Percentiles rank a stretch among this genome's conserved stretches.
Evolutionary conservation across 1,140 invertebrate genomes (phyloP).

Genomic region (Neodiprion virginianus): DNA sequence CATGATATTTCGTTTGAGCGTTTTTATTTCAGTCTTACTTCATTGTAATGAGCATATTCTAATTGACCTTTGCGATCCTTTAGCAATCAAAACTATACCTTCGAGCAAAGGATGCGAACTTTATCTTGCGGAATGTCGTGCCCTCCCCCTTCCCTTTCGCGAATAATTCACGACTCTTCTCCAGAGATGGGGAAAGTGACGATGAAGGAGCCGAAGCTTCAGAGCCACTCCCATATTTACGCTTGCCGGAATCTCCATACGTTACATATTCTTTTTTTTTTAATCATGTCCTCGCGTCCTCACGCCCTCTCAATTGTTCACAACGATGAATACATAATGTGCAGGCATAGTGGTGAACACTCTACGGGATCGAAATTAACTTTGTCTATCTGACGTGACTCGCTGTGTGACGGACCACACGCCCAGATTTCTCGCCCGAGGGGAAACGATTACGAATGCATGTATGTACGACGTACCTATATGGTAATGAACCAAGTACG

Average conservation of each 20-base stretch:
- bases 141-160: background rate
- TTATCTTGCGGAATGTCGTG: background rate
- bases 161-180: background rate
- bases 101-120: background rate
- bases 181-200: background rate
- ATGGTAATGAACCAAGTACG: background rate
- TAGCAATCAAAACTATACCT: too few species aligned
- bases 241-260: background rate
- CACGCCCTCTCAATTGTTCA: background rate
- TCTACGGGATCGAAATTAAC: too few species aligned
- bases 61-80: background rate
- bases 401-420: background rate
- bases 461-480: background rate
- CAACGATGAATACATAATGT: background rate
- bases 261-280: background rate
- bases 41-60: background rate
- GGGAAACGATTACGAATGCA: background rate
- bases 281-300: background rate
- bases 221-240: background rate
- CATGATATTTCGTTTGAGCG: too few species aligned
- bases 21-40: background rate
- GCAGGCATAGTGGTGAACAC: too few species aligned
- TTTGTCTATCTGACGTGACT: too few species aligned
- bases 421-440: constrained; percentile 2
- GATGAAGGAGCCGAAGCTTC: background rate